These are phyloP conservation scores for human (Homo sapiens) DNA, from an alignment of 2,113 vertebrate species.

Conservation along the genomic window DNA sequence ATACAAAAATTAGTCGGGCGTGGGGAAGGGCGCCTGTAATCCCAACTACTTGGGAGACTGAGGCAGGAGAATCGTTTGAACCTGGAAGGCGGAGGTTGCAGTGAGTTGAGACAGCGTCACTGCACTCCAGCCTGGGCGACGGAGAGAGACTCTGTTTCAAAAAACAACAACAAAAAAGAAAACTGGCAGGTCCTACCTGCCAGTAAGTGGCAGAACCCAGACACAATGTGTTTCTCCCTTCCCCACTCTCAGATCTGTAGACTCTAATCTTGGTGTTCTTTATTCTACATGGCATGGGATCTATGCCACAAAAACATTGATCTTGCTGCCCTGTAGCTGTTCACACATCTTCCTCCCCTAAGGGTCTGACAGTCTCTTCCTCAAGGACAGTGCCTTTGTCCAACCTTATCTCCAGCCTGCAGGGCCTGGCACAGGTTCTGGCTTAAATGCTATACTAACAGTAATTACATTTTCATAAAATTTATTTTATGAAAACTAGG, in stretches of 20 bases:
- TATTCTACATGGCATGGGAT: neutral
- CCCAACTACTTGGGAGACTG: too few relatives aligned
- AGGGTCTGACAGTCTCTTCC: neutral
- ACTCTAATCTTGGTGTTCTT: neutral
- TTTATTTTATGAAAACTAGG: neutral
- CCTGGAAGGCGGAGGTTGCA: too few relatives aligned
- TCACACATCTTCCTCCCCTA: neutral
- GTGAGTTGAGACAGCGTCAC: too few relatives aligned
- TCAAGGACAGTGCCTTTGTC: neutral
- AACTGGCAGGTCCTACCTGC: conserved; percentile 25
- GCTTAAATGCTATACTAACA: neutral
- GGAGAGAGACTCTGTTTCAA: too few relatives aligned
- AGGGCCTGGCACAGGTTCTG: neutral
- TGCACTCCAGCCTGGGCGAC: too few relatives aligned
- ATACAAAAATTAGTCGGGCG: too few relatives aligned
- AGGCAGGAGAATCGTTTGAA: too few relatives aligned
- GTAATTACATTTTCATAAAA: neutral
- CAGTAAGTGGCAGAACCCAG: conserved; percentile 53
- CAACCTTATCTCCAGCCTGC: neutral
- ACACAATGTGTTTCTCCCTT: neutral
- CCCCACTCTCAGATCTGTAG: neutral
- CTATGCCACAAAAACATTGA: neutral
- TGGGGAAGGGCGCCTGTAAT: too few relatives aligned
- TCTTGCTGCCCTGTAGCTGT: neutral
- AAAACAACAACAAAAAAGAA: too few relatives aligned